Evolutionary conservation across 2,113 vertebrate species (phyloP).

Genomic region (Tretioscincus oriximinensis): DNA sequence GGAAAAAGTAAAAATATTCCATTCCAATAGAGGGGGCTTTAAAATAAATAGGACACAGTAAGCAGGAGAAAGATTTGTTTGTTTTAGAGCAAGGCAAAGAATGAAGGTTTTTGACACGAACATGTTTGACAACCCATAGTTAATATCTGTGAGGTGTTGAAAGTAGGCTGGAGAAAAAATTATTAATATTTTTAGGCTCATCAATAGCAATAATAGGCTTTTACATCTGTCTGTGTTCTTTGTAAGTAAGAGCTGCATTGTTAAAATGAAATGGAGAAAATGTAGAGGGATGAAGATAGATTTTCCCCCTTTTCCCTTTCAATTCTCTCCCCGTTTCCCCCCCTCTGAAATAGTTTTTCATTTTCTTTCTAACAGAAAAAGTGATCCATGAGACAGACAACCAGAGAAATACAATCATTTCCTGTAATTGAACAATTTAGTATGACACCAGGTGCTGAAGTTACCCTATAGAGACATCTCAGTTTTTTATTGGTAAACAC

Average conservation of each 20-base stretch:
- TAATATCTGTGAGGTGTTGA: constrained; percentile 19
- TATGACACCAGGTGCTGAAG: neutral
- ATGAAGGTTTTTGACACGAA: constrained; percentile 20
- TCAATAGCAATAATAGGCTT: constrained; percentile 3
- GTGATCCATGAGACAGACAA: neutral
- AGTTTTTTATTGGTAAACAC: neutral
- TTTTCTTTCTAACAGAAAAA: neutral
- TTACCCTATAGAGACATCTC: neutral
- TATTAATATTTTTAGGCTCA: constrained; percentile 27
- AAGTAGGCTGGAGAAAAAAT: constrained; percentile 5
- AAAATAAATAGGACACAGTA: constrained; percentile 28
- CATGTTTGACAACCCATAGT: constrained; percentile 32
- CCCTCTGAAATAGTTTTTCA: neutral
- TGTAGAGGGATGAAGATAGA: neutral
- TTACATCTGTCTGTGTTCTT: neutral
- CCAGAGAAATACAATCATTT: neutral
- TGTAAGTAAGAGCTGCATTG: constrained; percentile 6
- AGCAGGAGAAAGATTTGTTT: constrained; percentile 32
- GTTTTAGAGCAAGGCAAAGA: constrained; percentile 21
- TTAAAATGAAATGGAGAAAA: neutral
- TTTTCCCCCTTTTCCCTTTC: neutral
- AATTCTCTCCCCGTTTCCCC: neutral
- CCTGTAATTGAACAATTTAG: neutral
- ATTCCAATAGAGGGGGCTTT: neutral
- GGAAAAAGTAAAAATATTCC: neutral